These are phyloP conservation scores for Drosophila anceps DNA, from an alignment of 2,888 invertebrate species.

Conservation along the genomic window DNA sequence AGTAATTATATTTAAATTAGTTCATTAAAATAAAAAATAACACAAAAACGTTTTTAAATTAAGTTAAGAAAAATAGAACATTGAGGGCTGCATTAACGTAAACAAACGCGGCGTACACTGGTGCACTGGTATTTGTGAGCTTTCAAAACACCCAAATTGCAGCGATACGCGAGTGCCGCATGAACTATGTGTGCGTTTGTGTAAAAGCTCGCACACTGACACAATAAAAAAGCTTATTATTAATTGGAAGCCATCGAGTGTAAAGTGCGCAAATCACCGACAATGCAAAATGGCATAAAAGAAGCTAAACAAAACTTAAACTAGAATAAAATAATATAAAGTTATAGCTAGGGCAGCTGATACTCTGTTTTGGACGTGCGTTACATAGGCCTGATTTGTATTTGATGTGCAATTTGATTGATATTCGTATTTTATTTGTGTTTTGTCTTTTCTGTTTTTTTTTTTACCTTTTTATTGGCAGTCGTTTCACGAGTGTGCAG, in stretches of 20 bases:
- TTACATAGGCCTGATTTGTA: conserved; percentile 43
- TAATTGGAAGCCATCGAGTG: conserved; percentile 48
- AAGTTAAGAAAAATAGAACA: conserved; percentile 26
- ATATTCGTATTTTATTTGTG: neutral
- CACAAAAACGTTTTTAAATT: conserved; percentile 49
- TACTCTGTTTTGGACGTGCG: conserved; percentile 23
- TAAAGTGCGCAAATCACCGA: conserved; percentile 47
- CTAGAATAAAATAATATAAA: conserved; percentile 22
- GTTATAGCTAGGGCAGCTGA: conserved; percentile 24
- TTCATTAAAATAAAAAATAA: conserved; percentile 39
- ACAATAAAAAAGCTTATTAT: conserved; percentile 45
- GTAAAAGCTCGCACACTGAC: conserved; percentile 25
- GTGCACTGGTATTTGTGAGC: conserved; percentile 27
- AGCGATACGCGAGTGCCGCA: neutral
- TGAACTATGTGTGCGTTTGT: conserved; percentile 14
- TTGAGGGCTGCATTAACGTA: conserved; percentile 61
- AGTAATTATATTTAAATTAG: conserved; percentile 50
- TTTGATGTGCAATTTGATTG: conserved; percentile 38
- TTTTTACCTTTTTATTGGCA: conserved; percentile 85
- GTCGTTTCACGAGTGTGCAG: conserved; percentile 86
- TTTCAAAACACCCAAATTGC: conserved; percentile 6
- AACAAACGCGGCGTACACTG: conserved; percentile 45
- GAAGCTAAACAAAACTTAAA: conserved; percentile 42
- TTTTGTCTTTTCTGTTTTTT: conserved; percentile 9
- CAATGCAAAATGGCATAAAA: conserved; percentile 51